These are phyloP conservation scores for Cryptocheilus praepositus DNA, from an alignment of 2,888 invertebrate species.

Conservation along the genomic window DNA sequence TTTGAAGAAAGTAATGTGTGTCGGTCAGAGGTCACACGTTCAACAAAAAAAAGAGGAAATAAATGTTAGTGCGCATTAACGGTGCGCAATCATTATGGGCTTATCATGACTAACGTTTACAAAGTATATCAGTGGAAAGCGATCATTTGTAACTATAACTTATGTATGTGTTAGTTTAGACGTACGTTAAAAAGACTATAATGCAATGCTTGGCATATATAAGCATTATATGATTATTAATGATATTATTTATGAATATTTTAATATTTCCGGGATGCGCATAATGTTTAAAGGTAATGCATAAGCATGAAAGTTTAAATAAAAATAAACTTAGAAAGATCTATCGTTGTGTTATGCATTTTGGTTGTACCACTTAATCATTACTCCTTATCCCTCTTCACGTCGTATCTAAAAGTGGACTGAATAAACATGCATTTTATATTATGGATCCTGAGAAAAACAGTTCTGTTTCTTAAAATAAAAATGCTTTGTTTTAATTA, in stretches of 20 bases:
- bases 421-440: no score
- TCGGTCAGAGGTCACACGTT: no score
- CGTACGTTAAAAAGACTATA: slow-evolving; percentile 68
- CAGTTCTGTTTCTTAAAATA: no score
- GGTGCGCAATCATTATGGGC: background rate
- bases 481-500: no score
- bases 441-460: no score
- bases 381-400: no score
- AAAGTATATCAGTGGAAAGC: slow-evolving; percentile 21
- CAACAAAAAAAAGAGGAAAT: no score
- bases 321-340: slow-evolving; percentile 45
- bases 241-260: slow-evolving; percentile 73
- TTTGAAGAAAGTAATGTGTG: slow-evolving; percentile 22
- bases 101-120: slow-evolving; percentile 4
- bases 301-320: slow-evolving; percentile 54
- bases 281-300: slow-evolving; percentile 61
- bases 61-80: no score
- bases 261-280: slow-evolving; percentile 66
- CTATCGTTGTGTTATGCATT: background rate
- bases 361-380: no score
- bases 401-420: no score
- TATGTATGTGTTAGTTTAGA: slow-evolving; percentile 68
- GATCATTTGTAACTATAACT: slow-evolving; percentile 56
- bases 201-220: slow-evolving; percentile 67
- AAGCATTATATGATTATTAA: slow-evolving; percentile 65